These are phyloP conservation scores for Ptycholaimellus sp. DNA, from an alignment of 2,888 invertebrate species.

Conservation along the genomic window DNA sequence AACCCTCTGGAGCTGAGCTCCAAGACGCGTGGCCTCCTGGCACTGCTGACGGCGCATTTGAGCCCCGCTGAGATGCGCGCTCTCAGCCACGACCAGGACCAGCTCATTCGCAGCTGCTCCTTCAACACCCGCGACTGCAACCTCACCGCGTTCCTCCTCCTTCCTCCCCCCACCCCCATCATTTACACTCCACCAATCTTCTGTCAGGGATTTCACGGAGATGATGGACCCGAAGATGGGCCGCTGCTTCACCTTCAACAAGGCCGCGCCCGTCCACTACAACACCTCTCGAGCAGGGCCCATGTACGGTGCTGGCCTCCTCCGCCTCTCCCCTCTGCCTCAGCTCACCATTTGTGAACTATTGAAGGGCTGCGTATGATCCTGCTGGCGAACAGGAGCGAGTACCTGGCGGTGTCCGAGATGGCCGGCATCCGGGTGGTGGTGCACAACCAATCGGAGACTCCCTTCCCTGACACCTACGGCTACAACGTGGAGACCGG, in stretches of 20 bases:
- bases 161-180: no score
- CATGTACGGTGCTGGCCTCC: no score
- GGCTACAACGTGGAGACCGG: conserved; percentile 23
- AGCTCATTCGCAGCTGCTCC: conserved; percentile 8
- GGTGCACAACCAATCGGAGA: conserved; percentile 20
- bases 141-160: not conserved
- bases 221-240: conserved; percentile 9
- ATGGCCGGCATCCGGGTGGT: conserved; percentile 22
- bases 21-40: conserved; percentile 6
- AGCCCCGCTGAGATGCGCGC: not conserved
- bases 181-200: no score
- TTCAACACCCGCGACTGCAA: conserved; percentile 10
- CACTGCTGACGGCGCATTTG: conserved; percentile 5
- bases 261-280: conserved; percentile 2
- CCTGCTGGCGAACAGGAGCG: conserved; percentile 20
- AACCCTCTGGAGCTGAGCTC: conserved; percentile 8
- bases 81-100: not conserved
- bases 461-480: conserved; percentile 25
- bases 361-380: conserved; percentile 18
- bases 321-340: no score
- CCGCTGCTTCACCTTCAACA: conserved; percentile 10
- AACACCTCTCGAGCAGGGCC: conserved; percentile 8
- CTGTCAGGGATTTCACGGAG: conserved; percentile 8
- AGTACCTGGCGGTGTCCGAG: conserved; percentile 19
- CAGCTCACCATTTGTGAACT: no score